Conservation (phyloP, 2,797 vertebrate genomes). For the Hippocampus kuda region DNA sequence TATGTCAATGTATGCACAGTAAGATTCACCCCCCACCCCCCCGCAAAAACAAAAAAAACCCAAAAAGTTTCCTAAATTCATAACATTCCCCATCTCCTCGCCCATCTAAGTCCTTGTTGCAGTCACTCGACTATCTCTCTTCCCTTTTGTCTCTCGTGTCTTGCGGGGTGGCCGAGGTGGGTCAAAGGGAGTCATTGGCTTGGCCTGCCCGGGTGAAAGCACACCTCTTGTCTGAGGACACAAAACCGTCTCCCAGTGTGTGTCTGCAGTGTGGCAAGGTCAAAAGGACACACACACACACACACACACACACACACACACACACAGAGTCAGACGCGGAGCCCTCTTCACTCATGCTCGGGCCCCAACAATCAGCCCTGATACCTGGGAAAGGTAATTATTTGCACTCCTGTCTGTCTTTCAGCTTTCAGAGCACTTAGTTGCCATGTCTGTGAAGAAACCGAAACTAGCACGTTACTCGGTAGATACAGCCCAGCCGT, state of each 20-base stretch:
- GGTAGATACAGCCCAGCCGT: not conserved
- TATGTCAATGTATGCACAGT: no score
- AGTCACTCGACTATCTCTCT: conserved; percentile 49
- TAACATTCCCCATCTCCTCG: no score
- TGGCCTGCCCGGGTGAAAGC: conserved; percentile 58
- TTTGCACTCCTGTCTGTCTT: conserved; percentile 62
- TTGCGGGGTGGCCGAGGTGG: not conserved
- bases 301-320: conserved; percentile 6
- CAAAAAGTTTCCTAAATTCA: no score
- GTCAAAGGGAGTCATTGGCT: conserved; percentile 46
- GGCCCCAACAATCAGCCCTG: conserved; percentile 43
- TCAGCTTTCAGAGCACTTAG: conserved; percentile 41
- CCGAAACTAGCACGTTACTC: conserved; percentile 4
- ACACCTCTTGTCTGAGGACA: conserved; percentile 65
- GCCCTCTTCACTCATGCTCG: conserved; percentile 53
- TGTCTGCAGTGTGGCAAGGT: conserved; percentile 52
- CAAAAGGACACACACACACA: conserved; percentile 54
- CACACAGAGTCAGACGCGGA: conserved; percentile 30
- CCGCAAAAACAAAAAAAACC: no score
- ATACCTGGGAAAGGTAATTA: conserved; percentile 69
- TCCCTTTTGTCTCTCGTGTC: conserved; percentile 46
- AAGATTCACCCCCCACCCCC: no score
- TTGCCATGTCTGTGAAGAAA: conserved; percentile 30
- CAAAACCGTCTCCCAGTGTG: conserved; percentile 59
- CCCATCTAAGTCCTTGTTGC: conserved; percentile 27